phyloP scores from a whole-genome alignment of 2,888 invertebrate genomes.

The Mylabris sibirica region DNA sequence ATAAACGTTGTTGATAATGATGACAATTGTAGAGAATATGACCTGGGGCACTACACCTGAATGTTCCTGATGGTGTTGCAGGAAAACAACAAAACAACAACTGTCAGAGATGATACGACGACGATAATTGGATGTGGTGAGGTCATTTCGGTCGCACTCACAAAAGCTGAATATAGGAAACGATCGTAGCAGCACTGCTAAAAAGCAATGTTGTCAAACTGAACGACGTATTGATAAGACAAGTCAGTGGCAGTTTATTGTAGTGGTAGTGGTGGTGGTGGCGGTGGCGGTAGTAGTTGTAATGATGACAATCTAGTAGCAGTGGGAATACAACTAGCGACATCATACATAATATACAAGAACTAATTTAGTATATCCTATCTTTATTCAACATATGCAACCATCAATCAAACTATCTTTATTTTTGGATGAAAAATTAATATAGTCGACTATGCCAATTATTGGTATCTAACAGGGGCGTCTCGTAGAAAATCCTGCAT shows the following conservation, averaged over 20 bases:
- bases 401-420: neutral
- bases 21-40: neutral
- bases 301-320: neutral
- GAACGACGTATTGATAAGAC: constrained; percentile 42
- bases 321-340: constrained; percentile 24
- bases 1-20: neutral
- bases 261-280: constrained; percentile 33
- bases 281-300: neutral
- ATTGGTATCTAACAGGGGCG: neutral
- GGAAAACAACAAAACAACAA: constrained; percentile 49
- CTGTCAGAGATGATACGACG: constrained; percentile 57
- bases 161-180: constrained; percentile 47
- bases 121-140: constrained; percentile 59
- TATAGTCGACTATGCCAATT: neutral
- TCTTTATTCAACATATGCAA: neutral
- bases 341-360: constrained; percentile 21
- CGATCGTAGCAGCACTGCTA: constrained; percentile 45
- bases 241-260: neutral
- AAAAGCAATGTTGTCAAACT: constrained; percentile 53
- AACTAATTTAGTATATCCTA: neutral
- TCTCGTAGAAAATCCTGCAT: constrained; percentile 10
- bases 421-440: neutral
- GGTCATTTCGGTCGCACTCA: constrained; percentile 60
- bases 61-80: constrained; percentile 17
- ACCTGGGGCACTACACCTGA: constrained; percentile 15